phyloP scores from a whole-genome alignment of 2,888 invertebrate genomes.

The Conistra vaccinii region DNA sequence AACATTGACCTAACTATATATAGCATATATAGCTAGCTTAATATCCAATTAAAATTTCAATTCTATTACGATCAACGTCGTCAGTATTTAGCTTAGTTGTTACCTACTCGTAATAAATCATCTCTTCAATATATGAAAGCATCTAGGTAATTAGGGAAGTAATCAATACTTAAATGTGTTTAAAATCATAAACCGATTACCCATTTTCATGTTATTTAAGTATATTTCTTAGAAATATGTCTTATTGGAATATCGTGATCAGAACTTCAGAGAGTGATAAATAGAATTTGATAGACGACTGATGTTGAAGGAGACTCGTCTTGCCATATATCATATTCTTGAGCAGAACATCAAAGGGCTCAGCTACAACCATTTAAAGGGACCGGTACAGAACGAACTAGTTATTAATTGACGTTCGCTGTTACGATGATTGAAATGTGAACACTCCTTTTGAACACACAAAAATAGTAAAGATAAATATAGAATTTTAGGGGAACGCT shows the following conservation, averaged over 20 bases:
- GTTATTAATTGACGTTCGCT: conserved; percentile 79
- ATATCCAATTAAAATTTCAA: conserved; percentile 50
- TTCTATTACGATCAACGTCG: conserved; percentile 10
- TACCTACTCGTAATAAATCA: conserved; percentile 17
- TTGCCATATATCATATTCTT: conserved; percentile 76
- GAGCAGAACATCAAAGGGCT: conserved; percentile 78
- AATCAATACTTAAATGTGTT: conserved; percentile 23
- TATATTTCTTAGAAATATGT: conserved; percentile 9
- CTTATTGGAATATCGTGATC: conserved; percentile 61
- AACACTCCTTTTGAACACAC: conserved; percentile 72
- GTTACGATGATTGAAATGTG: conserved; percentile 81
- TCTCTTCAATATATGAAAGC: conserved; percentile 40
- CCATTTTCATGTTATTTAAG: not conserved
- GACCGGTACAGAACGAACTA: conserved; percentile 63
- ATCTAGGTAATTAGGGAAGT: not conserved
- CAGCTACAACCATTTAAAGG: conserved; percentile 70
- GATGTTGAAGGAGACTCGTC: conserved; percentile 67
- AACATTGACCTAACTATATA: conserved; percentile 71
- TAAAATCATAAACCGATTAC: conserved; percentile 23
- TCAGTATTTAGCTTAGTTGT: conserved; percentile 1
- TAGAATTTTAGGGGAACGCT: conserved; percentile 67
- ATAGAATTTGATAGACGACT: conserved; percentile 60
- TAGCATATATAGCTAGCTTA: conserved; percentile 2
- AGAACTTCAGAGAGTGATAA: conserved; percentile 65
- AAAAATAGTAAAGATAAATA: conserved; percentile 69